Conservation (phyloP, 2,797 vertebrate species). For the Chaunax sp. region DNA sequence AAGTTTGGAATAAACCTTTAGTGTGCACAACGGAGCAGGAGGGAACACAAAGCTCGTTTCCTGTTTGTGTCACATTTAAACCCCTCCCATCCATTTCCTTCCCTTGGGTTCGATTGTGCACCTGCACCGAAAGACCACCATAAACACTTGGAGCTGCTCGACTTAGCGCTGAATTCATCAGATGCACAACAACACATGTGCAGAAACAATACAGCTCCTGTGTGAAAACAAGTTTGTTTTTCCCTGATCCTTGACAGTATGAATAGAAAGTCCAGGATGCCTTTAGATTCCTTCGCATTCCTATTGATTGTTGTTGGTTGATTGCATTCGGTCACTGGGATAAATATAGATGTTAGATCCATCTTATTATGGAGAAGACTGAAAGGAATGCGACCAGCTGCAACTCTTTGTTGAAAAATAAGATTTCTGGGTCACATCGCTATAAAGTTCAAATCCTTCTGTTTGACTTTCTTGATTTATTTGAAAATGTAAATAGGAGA, state of each 20-base stretch:
- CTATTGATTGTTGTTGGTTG: constrained; percentile 24
- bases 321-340: constrained; percentile 50
- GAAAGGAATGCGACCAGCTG: constrained; percentile 63
- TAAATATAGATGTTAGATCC: constrained; percentile 47
- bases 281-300: constrained; percentile 46
- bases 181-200: constrained; percentile 57
- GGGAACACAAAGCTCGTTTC: constrained; percentile 70
- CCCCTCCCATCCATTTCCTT: constrained; percentile 76
- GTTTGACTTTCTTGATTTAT: no score
- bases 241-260: constrained; percentile 30
- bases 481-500: constrained; percentile 1
- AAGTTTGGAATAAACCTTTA: constrained; percentile 43
- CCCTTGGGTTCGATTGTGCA: constrained; percentile 66
- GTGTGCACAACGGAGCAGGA: constrained; percentile 36
- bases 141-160: constrained; percentile 60
- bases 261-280: constrained; percentile 67
- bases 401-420: constrained; percentile 25
- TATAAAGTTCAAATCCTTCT: no score
- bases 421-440: constrained; percentile 28
- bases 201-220: constrained; percentile 64
- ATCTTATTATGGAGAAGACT: constrained; percentile 58
- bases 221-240: constrained; percentile 73
- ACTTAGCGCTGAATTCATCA: constrained; percentile 42
- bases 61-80: constrained; percentile 79
- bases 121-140: constrained; percentile 68